A percentile compares a stretch with the other conserved stretches of the same genome.
Evolutionary conservation across 2,797 vertebrate species (phyloP).

Genomic region (Helostoma temminkii): DNA sequence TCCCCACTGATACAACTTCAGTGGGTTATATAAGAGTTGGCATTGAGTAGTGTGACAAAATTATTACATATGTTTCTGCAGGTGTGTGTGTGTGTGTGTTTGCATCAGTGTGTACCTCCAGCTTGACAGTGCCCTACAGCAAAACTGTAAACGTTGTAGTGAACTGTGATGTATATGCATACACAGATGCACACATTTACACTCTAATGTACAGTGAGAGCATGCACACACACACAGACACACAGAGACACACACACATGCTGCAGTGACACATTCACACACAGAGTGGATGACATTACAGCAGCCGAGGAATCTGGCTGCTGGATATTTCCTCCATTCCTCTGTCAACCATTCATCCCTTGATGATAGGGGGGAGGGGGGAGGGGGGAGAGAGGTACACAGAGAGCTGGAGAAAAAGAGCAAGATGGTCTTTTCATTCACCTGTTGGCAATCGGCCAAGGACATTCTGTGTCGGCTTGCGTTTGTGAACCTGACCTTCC

Average conservation of each 20-base stretch:
- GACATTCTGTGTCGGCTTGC: constrained; percentile 88
- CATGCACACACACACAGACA: constrained; percentile 22
- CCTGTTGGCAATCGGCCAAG: constrained; percentile 79
- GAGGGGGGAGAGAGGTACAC: constrained; percentile 36
- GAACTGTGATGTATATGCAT: no score
- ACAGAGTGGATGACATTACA: constrained; percentile 52
- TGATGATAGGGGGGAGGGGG: constrained; percentile 39
- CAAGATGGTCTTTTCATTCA: constrained; percentile 65
- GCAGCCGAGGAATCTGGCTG: constrained; percentile 68
- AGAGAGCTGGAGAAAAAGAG: constrained; percentile 38
- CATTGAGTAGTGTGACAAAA: constrained; percentile 36
- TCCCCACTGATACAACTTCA: constrained; percentile 28
- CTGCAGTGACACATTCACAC: constrained; percentile 45
- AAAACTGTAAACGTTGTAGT: no score
- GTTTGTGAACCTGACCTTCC: constrained; percentile 72
- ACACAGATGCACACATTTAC: constrained; percentile 21
- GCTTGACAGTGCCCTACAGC: neutral
- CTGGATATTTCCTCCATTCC: constrained; percentile 73
- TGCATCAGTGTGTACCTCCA: neutral
- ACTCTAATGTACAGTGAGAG: constrained; percentile 4
- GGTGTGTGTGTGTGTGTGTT: constrained; percentile 7
- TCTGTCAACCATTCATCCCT: constrained; percentile 76
- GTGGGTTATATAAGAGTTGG: constrained; percentile 58
- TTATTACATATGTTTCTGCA: constrained; percentile 10
- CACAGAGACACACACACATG: constrained; percentile 34